A percentile compares a stretch with the other conserved stretches of the same genome.
phyloP scores from a whole-genome alignment of 2,113 vertebrate genomes.

The Trichechus manatus region DNA sequence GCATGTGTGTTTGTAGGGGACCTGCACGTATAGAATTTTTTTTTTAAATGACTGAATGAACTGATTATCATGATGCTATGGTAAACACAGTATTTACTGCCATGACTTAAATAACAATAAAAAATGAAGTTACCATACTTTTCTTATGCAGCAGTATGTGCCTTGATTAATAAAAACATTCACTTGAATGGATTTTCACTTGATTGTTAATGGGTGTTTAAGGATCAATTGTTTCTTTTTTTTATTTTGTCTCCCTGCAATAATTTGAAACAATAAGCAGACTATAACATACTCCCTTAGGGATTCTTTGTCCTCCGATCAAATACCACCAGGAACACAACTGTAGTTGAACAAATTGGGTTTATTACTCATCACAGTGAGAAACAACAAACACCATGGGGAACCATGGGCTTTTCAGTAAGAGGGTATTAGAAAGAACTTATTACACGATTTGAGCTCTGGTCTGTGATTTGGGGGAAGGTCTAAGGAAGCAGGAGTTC shows the following conservation, averaged over 20 bases:
- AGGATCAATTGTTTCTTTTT: conserved; percentile 2
- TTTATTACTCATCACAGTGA: background rate
- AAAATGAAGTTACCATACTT: background rate
- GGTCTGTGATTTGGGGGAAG: background rate
- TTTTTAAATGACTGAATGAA: background rate
- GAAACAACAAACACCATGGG: background rate
- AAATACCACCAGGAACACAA: background rate
- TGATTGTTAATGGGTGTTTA: conserved; percentile 12
- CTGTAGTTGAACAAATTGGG: background rate
- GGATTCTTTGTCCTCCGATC: background rate
- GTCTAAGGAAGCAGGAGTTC: background rate
- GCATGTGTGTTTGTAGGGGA: background rate
- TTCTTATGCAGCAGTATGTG: background rate
- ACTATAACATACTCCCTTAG: background rate
- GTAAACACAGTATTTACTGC: background rate
- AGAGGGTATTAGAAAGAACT: background rate
- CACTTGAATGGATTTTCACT: background rate
- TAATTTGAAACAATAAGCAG: background rate
- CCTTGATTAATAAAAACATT: conserved; percentile 9
- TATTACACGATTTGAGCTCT: background rate
- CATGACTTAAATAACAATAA: background rate
- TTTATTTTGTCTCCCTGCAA: background rate
- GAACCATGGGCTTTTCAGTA: background rate
- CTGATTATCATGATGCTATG: background rate
- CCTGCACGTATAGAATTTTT: background rate